A percentile compares a stretch with the other conserved stretches of the same genome.
These are phyloP conservation scores for Epicampocera succincta DNA, from an alignment of 2,888 invertebrate genomes.

Conservation along the genomic window DNA sequence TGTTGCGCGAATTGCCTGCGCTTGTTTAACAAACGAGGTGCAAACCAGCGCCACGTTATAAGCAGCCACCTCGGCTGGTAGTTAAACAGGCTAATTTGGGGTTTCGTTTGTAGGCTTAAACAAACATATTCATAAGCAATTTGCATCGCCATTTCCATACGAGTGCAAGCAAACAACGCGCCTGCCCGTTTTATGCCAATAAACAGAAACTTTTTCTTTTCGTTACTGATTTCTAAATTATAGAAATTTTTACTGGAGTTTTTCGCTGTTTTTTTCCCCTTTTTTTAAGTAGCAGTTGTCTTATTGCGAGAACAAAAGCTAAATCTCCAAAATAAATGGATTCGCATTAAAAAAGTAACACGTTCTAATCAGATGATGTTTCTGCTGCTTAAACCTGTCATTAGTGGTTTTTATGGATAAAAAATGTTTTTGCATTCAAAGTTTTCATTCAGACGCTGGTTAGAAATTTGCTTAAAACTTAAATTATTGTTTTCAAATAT, in stretches of 20 bases:
- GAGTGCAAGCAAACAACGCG: constrained; percentile 44
- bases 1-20: not conserved
- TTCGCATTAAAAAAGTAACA: constrained; percentile 72
- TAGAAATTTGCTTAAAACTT: constrained; percentile 49
- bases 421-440: constrained; percentile 46
- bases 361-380: constrained; percentile 71
- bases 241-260: constrained; percentile 75
- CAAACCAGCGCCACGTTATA: constrained; percentile 68
- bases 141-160: constrained; percentile 74
- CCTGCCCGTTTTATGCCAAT: not conserved
- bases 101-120: constrained; percentile 69
- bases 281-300: constrained; percentile 51
- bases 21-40: constrained; percentile 67
- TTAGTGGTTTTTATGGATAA: constrained; percentile 71
- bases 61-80: constrained; percentile 57
- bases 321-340: constrained; percentile 63
- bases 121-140: constrained; percentile 72
- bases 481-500: constrained; percentile 66
- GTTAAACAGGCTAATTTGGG: constrained; percentile 77
- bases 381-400: constrained; percentile 65
- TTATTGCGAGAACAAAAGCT: constrained; percentile 31
- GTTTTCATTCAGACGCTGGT: constrained; percentile 1
- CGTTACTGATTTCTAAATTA: constrained; percentile 74
- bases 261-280: too few species aligned
- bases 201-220: constrained; percentile 64